Percentiles rank a stretch among this genome's conserved stretches.
Evolutionary conservation across 2,797 vertebrate genomes (phyloP).

Genomic region (Ctenochaetus hawaiiensis): DNA sequence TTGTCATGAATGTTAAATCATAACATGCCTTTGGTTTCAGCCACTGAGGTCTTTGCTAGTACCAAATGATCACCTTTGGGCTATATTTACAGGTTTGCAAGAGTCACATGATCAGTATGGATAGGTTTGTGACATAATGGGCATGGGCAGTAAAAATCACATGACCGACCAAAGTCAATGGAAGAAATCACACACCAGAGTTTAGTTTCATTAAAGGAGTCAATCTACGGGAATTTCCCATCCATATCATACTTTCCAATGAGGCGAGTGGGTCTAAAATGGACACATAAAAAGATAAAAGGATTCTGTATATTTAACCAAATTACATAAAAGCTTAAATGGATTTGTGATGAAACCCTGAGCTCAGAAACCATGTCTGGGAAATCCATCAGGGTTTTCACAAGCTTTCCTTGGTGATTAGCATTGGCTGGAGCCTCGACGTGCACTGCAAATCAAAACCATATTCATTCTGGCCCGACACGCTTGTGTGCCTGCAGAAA

Average conservation of each 20-base stretch:
- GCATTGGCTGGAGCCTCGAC: conserved; percentile 69
- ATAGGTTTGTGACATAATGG: too few relatives aligned
- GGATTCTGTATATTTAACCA: conserved; percentile 79
- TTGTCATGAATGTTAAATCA: too few relatives aligned
- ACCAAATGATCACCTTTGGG: too few relatives aligned
- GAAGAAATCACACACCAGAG: conserved; percentile 9
- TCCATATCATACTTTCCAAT: conserved; percentile 69
- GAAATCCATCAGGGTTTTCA: conserved; percentile 83
- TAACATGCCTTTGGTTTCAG: too few relatives aligned
- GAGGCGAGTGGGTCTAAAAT: conserved; percentile 59
- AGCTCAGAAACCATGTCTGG: conserved; percentile 74
- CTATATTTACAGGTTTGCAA: too few relatives aligned
- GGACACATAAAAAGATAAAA: conserved; percentile 76
- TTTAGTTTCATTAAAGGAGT: conserved; percentile 42
- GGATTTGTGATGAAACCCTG: conserved; percentile 71
- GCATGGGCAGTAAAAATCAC: too few relatives aligned
- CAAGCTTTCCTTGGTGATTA: conserved; percentile 78
- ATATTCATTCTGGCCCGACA: conserved; percentile 66
- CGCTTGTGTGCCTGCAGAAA: conserved; percentile 65
- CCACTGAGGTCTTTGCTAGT: too few relatives aligned
- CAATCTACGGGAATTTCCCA: conserved; percentile 37
- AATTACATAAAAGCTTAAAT: conserved; percentile 78
- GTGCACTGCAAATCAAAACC: conserved; percentile 73
- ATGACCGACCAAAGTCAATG: not conserved
- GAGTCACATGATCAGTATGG: too few relatives aligned